Evolutionary conservation across 2,797 vertebrate genomes (phyloP).

Genomic region (Aeoliscus strigatus): DNA sequence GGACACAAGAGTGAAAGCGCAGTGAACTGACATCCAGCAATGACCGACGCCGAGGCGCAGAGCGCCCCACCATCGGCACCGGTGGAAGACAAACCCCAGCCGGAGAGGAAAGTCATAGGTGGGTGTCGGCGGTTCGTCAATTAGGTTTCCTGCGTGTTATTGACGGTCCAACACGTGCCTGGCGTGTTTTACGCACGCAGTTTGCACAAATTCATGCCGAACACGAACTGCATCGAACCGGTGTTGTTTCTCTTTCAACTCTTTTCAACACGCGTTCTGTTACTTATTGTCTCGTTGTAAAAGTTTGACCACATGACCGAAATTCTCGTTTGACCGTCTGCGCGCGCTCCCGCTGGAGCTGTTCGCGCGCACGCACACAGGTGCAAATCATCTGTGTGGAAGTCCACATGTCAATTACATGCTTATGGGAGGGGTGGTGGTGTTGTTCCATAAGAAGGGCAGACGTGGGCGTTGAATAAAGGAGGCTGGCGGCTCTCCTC

Average conservation of each 20-base stretch:
- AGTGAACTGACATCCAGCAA: constrained; percentile 51
- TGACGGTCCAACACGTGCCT: too few species aligned
- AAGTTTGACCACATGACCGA: too few species aligned
- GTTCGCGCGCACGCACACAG: constrained; percentile 39
- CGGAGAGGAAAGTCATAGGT: constrained; percentile 79
- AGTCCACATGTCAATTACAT: not conserved
- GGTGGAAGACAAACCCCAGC: constrained; percentile 62
- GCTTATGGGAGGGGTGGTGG: too few species aligned
- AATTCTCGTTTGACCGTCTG: constrained; percentile 20
- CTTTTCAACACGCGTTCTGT: too few species aligned
- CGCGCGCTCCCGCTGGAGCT: constrained; percentile 8
- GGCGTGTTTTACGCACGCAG: too few species aligned
- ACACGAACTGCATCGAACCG: too few species aligned
- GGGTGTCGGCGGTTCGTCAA: constrained; percentile 22
- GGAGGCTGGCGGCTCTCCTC: constrained; percentile 13
- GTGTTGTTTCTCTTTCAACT: too few species aligned
- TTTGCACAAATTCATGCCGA: too few species aligned
- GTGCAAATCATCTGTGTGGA: constrained; percentile 38
- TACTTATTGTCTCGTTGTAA: too few species aligned
- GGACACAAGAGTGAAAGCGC: constrained; percentile 25
- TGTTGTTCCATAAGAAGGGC: too few species aligned
- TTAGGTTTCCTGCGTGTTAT: too few species aligned
- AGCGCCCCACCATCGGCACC: constrained; percentile 58
- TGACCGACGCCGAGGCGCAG: constrained; percentile 76
- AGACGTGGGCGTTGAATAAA: too few species aligned